Evolutionary conservation across 2,797 vertebrate genomes (phyloP), one percentile per base, ranked within the genome.

Genomic region (Rhinatrema bivittatum): DNA sequence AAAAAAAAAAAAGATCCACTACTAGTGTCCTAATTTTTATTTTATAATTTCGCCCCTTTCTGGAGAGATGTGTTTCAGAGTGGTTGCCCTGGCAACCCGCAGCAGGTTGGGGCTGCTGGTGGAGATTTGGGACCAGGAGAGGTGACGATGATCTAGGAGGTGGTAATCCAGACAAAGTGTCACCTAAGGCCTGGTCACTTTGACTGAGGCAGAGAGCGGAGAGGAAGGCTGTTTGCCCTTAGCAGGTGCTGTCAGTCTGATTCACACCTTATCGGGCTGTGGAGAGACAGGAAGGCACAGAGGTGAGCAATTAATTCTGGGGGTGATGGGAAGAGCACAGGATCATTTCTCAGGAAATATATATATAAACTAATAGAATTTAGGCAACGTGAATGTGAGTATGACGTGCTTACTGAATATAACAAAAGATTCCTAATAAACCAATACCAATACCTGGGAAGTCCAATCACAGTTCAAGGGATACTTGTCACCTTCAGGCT

Each of bases 191-290:
- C 0, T 0, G 31, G 21, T 46, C 41, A 23, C 37, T 52, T 37
- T 25, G 25, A 0, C 5, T 42, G 36, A 51, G 42, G 30, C 15
- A 38, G 46, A 18, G 9, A 56, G 62, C 46, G 15, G 1, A 57
- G 32, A 46, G 42, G 49, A n/a, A 68, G n/a, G 40, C 60, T 51
- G 55, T 9, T 45, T 56, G 47, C 47, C 56, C 58, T 63, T 68
- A 65, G 57, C 72, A 50, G 45, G 43, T 51, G 39, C 61, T 60
- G 70, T 69, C 72, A 71, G 61, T 52, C 58, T 67, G 25, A 41
- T 68, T 75, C 72, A 60, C 65, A 56, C 60, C 1, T 64, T 68
- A 71, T 71, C 70, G 64, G 59, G n/a, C n/a, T n/a, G n/a, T n/a
- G n/a, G n/a, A n/a, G 38, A 2, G 11, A 27, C 20, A 1, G 17